phyloP scores from a whole-genome alignment of 2,888 invertebrate species.

The Drosophila subquinaria region DNA sequence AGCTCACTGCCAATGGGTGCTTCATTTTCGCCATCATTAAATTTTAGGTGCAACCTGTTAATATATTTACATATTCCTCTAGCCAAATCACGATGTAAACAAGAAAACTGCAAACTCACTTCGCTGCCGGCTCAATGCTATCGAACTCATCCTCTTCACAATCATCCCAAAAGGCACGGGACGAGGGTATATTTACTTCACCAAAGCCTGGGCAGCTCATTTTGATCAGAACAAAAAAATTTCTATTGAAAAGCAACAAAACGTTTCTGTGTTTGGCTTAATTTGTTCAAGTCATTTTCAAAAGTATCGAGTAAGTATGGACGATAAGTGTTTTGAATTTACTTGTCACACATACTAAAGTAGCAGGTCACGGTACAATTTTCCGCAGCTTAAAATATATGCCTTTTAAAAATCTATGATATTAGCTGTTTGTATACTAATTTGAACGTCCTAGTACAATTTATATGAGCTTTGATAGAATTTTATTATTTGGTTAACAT shows the following conservation, averaged over 20 bases:
- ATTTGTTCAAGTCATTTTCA: conserved; percentile 59
- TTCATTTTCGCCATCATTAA: conserved; percentile 36
- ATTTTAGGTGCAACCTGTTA: conserved; percentile 67
- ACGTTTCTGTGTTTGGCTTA: conserved; percentile 12
- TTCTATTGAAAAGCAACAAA: conserved; percentile 5
- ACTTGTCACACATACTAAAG: conserved; percentile 26
- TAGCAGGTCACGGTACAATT: conserved; percentile 13
- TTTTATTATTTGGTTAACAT: background rate
- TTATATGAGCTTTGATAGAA: background rate
- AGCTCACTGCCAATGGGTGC: conserved; percentile 62
- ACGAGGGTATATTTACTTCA: conserved; percentile 84
- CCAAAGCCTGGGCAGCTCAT: conserved; percentile 84
- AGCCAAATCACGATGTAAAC: background rate
- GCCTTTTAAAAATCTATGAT: background rate
- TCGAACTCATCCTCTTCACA: conserved; percentile 83
- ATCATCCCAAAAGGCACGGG: conserved; percentile 85
- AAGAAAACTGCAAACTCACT: conserved; percentile 56
- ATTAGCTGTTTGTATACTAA: background rate
- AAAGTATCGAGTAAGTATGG: conserved; percentile 47
- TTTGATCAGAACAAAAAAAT: conserved; percentile 4
- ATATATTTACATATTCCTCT: background rate
- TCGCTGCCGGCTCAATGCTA: conserved; percentile 49
- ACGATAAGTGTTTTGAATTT: background rate
- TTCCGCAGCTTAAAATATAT: background rate
- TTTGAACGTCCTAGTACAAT: background rate